These are phyloP conservation scores for Gerris lacustris DNA, from an alignment of 2,888 invertebrate species.

Conservation along the genomic window DNA sequence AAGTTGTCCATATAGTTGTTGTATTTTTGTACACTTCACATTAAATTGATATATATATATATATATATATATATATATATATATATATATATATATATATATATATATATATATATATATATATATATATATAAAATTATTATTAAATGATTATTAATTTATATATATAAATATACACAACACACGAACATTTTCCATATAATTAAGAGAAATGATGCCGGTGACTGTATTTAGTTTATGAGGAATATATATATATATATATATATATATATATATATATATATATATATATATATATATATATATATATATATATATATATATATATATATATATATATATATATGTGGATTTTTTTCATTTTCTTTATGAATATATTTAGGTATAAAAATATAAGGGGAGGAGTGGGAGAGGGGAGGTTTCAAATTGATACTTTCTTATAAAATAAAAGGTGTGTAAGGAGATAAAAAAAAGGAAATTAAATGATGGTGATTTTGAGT, in stretches of 20 bases:
- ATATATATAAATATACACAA: conserved; percentile 1
- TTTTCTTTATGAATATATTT: conserved; percentile 1
- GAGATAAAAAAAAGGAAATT: neutral
- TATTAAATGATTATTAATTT: neutral
- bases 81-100: no score
- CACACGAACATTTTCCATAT: neutral
- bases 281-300: no score
- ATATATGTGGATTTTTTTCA: neutral
- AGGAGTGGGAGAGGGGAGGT: neutral
- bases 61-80: neutral
- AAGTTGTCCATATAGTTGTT: no score
- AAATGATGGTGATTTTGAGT: conserved; percentile 1
- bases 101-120: no score
- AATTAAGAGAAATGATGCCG: neutral
- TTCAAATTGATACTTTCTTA: neutral
- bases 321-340: no score
- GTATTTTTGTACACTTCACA: neutral
- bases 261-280: no score
- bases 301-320: no score
- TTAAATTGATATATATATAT: neutral
- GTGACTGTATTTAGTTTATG: neutral
- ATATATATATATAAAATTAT: no score
- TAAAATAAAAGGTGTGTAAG: neutral
- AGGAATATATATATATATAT: neutral
- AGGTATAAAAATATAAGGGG: conserved; percentile 2